Base-by-base conservation (phyloP, 2,113 vertebrate species). In the Saimiri boliviensis region DNA sequence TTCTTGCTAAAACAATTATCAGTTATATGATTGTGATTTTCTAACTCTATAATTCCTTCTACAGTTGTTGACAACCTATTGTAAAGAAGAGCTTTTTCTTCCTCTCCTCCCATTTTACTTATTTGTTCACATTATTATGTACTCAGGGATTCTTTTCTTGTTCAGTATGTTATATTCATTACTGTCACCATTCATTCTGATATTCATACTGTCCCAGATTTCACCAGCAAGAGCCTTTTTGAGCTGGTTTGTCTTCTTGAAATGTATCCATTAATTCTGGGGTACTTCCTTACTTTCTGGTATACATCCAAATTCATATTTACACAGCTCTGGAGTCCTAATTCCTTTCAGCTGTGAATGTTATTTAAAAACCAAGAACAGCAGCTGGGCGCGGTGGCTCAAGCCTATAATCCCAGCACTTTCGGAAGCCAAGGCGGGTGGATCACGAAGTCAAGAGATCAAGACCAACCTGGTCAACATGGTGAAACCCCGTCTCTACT, bases 331-430 rank as follows among this genome's bases (percentile, higher is more conserved):
- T 94, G 68, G 37, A 91, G 60, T 81, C 35, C 56, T 71, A 79
- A 66, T 56, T 91, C 21, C 71, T 95, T 92, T 74, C 54, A 76
- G 74, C 89, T 37, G 25, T 42, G 54, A 96, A 70, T 80, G 58
- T 20, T 40, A 63, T 37, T 82, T 63, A 95, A 42, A 93, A 91
- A 84, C 63, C 13, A 96, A 66, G 23, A 93, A 56, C 42, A 85
- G 66, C 13, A n/a, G n/a, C n/a, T n/a, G n/a, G n/a, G n/a, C n/a
- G n/a, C n/a, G n/a, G n/a, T n/a, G n/a, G n/a, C n/a, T n/a, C n/a
- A n/a, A n/a, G n/a, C n/a, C n/a, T n/a, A n/a, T n/a, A n/a, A n/a
- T n/a, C n/a, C n/a, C n/a, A n/a, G n/a, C n/a, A n/a, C n/a, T n/a
- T n/a, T n/a, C n/a, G n/a, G n/a, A n/a, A n/a, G n/a, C n/a, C n/a